Evolutionary conservation across 2,888 invertebrate species (phyloP), one percentile per base, ranked within the genome.

Genomic region (Druceiella hillmani): DNA sequence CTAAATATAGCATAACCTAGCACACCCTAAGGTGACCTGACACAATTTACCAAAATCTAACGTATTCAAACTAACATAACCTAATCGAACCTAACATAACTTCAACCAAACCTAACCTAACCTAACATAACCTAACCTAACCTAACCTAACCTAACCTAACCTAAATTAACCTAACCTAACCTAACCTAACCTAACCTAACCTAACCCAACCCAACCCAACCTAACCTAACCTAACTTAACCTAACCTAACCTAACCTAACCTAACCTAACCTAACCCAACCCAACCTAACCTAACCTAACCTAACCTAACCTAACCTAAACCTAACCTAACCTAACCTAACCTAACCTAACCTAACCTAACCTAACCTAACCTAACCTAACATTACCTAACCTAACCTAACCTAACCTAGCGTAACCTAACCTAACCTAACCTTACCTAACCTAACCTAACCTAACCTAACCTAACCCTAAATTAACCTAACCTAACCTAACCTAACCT

Each of bases 251-350:
- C 26, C 12, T 11, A 26, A 10, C 26, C 12, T 11, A 26, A 10
- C 26, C 13, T 29, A 12, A 12, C 12, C 13, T 29, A 12, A n/a
- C 10, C 13, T 31, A 31, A 31, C 31, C 29, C n/a, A 29, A 29
- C 29, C 29, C 15, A 29, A n/a, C 29, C 13, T 29, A 12, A 12
- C 13, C 13, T 12, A 29, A 29, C 29, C 29, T 29, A 29, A 29
- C 29, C 29, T 12, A 29, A 29, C 13, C 13, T 29, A 12, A 12
- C 13, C 29, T 26, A 26, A 26, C 26, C 26, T 26, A 31, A n/a
- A 31, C 31, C 31, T 31, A 31, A 31, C 26, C 26, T 26, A 26
- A 26, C 26, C 26, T 26, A 26, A 26, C 26, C 26, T 26, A 26
- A 26, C 26, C 26, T 26, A 26, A 26, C 26, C 26, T 26, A 26